These are phyloP conservation scores for Cochlearius cochlearius DNA, from an alignment of 2,113 vertebrate genomes.

Conservation along the genomic window DNA sequence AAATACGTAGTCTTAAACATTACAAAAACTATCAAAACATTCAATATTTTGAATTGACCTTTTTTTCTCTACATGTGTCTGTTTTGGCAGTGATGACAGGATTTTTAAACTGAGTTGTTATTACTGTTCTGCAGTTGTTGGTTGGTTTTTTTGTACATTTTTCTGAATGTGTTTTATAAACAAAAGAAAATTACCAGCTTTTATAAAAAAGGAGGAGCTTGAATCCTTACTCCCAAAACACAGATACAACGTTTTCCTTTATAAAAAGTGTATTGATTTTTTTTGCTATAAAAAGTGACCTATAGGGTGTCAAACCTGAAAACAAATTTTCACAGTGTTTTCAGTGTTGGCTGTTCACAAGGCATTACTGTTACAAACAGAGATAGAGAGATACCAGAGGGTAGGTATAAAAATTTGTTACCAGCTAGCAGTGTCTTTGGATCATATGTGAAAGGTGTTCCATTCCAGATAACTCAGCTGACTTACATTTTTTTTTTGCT, in stretches of 20 bases:
- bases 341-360: slow-evolving; percentile 79
- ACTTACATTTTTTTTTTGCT: not conserved
- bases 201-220: slow-evolving; percentile 77
- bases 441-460: not conserved
- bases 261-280: slow-evolving; percentile 80
- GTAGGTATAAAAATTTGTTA: slow-evolving; percentile 23
- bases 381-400: slow-evolving; percentile 76
- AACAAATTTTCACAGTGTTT: slow-evolving; percentile 83
- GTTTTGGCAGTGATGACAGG: slow-evolving; percentile 71
- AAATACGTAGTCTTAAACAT: slow-evolving; percentile 55
- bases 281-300: slow-evolving; percentile 77
- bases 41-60: slow-evolving; percentile 66
- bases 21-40: slow-evolving; percentile 79
- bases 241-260: slow-evolving; percentile 71
- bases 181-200: slow-evolving; percentile 75
- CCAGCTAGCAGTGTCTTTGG: not conserved
- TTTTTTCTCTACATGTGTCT: slow-evolving; percentile 34
- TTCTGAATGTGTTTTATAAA: slow-evolving; percentile 74
- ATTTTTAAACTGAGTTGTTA: slow-evolving; percentile 59
- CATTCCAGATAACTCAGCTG: not conserved
- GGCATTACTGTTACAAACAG: slow-evolving; percentile 74
- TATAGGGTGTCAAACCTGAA: slow-evolving; percentile 77
- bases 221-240: slow-evolving; percentile 73
- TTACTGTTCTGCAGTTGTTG: slow-evolving; percentile 18
- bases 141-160: slow-evolving; percentile 70